A percentile compares a stretch with the other conserved stretches of the same genome.
Evolutionary conservation across 2,888 invertebrate species (phyloP).

Genomic region (Tetragonula carbonaria): DNA sequence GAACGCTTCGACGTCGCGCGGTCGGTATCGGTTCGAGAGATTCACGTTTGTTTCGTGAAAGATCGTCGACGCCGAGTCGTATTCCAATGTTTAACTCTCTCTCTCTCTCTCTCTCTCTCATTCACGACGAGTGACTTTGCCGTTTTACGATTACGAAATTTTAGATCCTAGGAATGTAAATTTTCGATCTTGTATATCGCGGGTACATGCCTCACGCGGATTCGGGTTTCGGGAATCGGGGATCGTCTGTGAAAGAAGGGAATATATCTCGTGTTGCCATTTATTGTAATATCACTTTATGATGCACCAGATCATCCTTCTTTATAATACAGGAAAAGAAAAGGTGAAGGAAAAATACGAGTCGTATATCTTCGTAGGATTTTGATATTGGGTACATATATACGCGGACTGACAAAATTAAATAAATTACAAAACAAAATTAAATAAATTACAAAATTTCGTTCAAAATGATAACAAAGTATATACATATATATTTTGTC

Average conservation of each 20-base stretch:
- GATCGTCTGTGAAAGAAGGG: not conserved
- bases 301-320: not conserved
- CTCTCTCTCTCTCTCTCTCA: too few species aligned
- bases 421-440: too few species aligned
- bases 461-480: too few species aligned
- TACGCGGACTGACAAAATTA: too few species aligned
- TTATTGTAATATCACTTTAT: not conserved
- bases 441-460: too few species aligned
- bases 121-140: not conserved
- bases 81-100: not conserved
- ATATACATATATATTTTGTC: too few species aligned
- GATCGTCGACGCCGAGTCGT: not conserved
- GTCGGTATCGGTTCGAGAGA: slow-evolving; percentile 11
- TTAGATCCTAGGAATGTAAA: not conserved
- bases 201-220: not conserved
- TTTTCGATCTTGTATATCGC: not conserved
- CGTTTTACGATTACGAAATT: not conserved
- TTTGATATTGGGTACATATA: not conserved
- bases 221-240: not conserved
- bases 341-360: not conserved
- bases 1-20: slow-evolving; percentile 16
- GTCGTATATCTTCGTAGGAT: not conserved
- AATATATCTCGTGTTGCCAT: not conserved
- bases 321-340: not conserved
- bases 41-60: slow-evolving; percentile 17